Evolutionary conservation across 1,140 invertebrate genomes (phyloP).

Genomic region (Cotesia typhae): DNA sequence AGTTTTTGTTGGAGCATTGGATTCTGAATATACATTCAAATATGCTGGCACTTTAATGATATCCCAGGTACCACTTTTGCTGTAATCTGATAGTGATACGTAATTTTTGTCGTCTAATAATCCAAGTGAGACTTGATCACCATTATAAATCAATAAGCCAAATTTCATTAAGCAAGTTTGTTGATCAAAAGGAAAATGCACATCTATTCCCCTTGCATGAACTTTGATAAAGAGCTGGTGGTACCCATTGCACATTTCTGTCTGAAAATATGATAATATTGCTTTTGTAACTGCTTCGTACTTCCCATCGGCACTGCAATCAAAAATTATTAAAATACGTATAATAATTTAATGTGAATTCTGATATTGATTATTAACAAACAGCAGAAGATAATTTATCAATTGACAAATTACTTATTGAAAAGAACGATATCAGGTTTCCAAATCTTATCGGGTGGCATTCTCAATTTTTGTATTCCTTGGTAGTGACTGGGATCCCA

Average conservation of each 20-base stretch:
- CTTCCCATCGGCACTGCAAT: conserved; percentile 91
- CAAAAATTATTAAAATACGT: too few relatives aligned
- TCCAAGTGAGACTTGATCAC: conserved; percentile 93
- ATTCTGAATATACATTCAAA: conserved; percentile 84
- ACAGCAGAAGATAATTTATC: too few relatives aligned
- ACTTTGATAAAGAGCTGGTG: conserved; percentile 98
- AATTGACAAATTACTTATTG: conserved; percentile 87
- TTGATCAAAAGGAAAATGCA: conserved; percentile 99
- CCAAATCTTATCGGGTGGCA: conserved; percentile 99
- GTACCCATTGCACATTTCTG: conserved; percentile 95
- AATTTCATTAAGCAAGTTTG: conserved; percentile 99
- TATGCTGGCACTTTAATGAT: conserved; percentile 97
- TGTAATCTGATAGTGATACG: conserved; percentile 96
- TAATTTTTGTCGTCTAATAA: conserved; percentile 95
- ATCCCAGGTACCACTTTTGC: conserved; percentile 99
- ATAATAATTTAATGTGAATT: too few relatives aligned
- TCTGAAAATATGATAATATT: conserved; percentile 95
- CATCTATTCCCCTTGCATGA: conserved; percentile 99
- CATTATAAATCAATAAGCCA: conserved; percentile 99
- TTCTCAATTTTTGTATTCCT: conserved; percentile 91
- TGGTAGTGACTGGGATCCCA: conserved; percentile 99
- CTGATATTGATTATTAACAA: too few relatives aligned
- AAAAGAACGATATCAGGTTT: conserved; percentile 99
- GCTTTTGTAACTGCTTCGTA: conserved; percentile 97
- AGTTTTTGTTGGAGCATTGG: conserved; percentile 83